Percentiles rank a stretch among this genome's conserved stretches.
These are phyloP conservation scores for Pristionchus entomophagus DNA, from an alignment of 2,888 invertebrate species.

Conservation along the genomic window DNA sequence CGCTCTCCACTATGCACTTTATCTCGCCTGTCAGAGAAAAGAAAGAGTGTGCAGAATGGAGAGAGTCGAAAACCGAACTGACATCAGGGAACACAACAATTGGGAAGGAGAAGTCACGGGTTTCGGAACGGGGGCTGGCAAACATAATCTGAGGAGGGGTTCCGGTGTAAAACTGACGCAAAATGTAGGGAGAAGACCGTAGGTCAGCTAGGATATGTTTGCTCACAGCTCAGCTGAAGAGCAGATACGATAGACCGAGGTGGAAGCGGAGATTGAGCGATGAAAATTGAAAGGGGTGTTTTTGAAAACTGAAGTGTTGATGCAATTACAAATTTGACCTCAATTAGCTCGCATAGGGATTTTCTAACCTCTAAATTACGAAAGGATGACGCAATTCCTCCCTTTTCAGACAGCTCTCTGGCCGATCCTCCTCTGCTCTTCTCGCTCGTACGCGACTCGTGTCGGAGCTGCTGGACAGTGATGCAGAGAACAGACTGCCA, in stretches of 20 bases:
- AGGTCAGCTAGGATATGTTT: not conserved
- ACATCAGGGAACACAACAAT: too few relatives aligned
- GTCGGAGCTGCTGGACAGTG: not conserved
- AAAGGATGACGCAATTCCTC: not conserved
- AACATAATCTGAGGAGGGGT: not conserved
- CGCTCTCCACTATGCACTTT: too few relatives aligned
- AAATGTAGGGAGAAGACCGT: not conserved
- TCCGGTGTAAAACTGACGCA: not conserved
- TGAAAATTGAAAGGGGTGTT: not conserved
- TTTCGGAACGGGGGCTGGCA: not conserved
- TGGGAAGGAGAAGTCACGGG: not conserved
- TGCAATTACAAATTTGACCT: too few relatives aligned
- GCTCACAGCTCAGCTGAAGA: not conserved
- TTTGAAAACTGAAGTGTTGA: not conserved
- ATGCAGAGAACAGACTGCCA: conserved; percentile 64
- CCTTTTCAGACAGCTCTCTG: not conserved
- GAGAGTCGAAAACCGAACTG: too few relatives aligned
- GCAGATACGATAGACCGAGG: not conserved
- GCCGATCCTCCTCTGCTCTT: not conserved
- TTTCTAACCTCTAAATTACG: not conserved
- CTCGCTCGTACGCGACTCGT: not conserved
- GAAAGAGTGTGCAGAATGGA: too few relatives aligned
- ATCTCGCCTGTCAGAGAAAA: too few relatives aligned
- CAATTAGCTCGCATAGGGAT: too few relatives aligned
- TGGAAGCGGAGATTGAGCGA: not conserved